phyloP scores from a whole-genome alignment of 2,888 invertebrate genomes.

The Ecliptopera silaceata region DNA sequence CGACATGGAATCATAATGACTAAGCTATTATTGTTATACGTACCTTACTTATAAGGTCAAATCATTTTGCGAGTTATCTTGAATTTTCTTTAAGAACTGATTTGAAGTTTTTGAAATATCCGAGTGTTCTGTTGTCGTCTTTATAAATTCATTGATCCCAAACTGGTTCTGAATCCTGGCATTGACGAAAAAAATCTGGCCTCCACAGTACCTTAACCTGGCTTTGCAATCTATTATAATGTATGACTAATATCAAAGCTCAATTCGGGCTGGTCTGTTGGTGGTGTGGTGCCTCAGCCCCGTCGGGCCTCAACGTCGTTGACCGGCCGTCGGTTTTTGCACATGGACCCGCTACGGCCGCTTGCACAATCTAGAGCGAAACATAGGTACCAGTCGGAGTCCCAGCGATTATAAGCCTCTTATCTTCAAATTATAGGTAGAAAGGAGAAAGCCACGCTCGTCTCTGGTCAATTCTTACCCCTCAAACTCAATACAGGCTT shows the following conservation, averaged over 20 bases:
- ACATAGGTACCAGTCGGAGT: constrained; percentile 50
- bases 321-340: constrained; percentile 73
- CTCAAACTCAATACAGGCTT: too few relatives aligned
- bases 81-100: too few relatives aligned
- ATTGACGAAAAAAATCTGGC: constrained; percentile 26
- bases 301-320: constrained; percentile 74
- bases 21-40: constrained; percentile 13
- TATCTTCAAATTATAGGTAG: too few relatives aligned
- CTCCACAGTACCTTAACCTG: constrained; percentile 29
- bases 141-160: constrained; percentile 10
- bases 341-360: constrained; percentile 54
- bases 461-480: too few relatives aligned
- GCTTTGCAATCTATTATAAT: constrained; percentile 36
- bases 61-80: constrained; percentile 11
- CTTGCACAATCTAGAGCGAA: constrained; percentile 66
- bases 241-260: constrained; percentile 41
- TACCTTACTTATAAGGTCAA: constrained; percentile 12
- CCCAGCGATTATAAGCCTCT: constrained; percentile 6
- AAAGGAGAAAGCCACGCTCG: too few relatives aligned
- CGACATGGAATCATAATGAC: constrained; percentile 26
- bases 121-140: constrained; percentile 6
- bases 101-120: too few relatives aligned
- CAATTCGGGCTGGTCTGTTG: constrained; percentile 37
- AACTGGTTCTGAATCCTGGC: constrained; percentile 20
- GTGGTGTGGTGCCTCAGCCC: constrained; percentile 61